Base-by-base conservation (phyloP, 2,888 invertebrate species). In the Chorisops tibialis region DNA sequence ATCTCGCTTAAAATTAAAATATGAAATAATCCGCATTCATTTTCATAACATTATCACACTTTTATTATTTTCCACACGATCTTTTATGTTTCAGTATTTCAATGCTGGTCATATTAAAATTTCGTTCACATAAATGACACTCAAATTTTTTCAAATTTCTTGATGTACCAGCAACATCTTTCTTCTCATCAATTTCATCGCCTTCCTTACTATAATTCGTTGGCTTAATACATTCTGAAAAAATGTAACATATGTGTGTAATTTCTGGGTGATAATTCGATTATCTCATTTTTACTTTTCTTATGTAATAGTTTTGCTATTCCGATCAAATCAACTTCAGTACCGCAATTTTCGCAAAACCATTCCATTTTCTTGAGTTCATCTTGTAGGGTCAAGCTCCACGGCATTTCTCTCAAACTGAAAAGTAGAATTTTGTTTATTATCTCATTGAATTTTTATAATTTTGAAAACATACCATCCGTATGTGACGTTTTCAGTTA, bases 1-100 rank as follows among this genome's bases (percentile, higher is more conserved):
- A n/a, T n/a, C n/a, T n/a, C n/a, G n/a, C n/a, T n/a, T n/a, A n/a
- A n/a, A n/a, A n/a, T n/a, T n/a, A n/a, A n/a, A n/a, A n/a, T n/a
- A n/a, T n/a, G n/a, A n/a, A n/a, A n/a, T n/a, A n/a, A n/a, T n/a
- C n/a, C n/a, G n/a, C n/a, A n/a, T n/a, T n/a, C n/a, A n/a, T n/a
- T n/a, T n/a, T n/a, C n/a, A n/a, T n/a, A n/a, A n/a, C n/a, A n/a
- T n/a, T n/a, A n/a, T n/a, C n/a, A 9, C 12, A 37, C 7, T 37
- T 24, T 43, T 22, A 61, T 62, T 64, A 65, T 59, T 68, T 64
- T 21, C 59, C 61, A 76, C 86, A 87, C 68, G 77, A 79, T 71
- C 86, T 90, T 73, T 86, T 92, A 79, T 96, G 96, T 70, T 85
- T 89, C 65, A 96, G 81, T 74, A 93, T 88, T 74, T 96, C 93